phyloP scores from a whole-genome alignment of 2,113 vertebrate species.

The Piprites chloris region DNA sequence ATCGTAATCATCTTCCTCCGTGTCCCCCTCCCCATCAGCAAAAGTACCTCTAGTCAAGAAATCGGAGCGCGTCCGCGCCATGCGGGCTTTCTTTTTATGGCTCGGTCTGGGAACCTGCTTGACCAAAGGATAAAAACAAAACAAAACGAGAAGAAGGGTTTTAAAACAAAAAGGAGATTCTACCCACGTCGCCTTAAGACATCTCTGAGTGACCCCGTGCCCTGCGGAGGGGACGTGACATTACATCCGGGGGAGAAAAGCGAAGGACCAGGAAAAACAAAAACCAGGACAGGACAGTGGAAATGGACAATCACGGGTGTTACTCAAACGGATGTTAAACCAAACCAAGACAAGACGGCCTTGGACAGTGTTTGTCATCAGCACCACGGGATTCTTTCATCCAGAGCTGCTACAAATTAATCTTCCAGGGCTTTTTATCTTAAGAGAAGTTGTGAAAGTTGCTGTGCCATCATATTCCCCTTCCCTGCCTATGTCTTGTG shows the following conservation, averaged over 20 bases:
- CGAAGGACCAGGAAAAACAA: background rate
- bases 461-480: background rate
- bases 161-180: conserved; percentile 58
- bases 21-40: conserved; percentile 88
- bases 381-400: background rate
- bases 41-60: conserved; percentile 95
- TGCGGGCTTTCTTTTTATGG: conserved; percentile 99
- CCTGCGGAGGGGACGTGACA: background rate
- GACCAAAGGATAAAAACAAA: conserved; percentile 82
- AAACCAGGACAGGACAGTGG: background rate
- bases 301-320: background rate
- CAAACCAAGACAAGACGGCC: conserved; percentile 29
- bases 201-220: background rate
- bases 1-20: conserved; percentile 92
- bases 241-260: background rate
- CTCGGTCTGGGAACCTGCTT: conserved; percentile 83
- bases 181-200: conserved; percentile 2
- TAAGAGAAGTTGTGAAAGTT: background rate
- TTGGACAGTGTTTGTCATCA: conserved; percentile 21
- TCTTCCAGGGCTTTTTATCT: background rate
- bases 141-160: conserved; percentile 69
- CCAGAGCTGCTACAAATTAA: background rate
- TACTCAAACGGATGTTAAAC: background rate
- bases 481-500: background rate
- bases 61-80: conserved; percentile 99